Evolutionary conservation across 2,113 vertebrate species (phyloP), one percentile per base, ranked within the genome.

Genomic region (Amia ocellicauda): DNA sequence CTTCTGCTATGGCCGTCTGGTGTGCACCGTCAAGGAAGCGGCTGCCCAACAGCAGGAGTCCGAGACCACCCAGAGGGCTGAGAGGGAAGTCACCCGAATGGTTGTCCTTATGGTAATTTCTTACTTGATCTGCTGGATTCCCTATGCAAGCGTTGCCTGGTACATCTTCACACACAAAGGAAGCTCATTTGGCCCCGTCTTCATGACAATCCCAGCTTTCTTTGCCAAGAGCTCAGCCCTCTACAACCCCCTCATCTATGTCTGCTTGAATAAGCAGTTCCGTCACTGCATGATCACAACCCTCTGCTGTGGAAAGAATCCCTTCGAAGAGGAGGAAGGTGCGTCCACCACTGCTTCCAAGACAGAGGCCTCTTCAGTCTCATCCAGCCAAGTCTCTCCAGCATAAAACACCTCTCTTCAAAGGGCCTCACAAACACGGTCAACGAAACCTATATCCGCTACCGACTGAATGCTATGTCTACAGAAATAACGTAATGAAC

Each of bases 191-290:
- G 95, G 95, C 27, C 96, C 96, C 13, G 66, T 96, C 77, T 90
- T 98, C 73, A 98, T 99, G 97, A 97, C 95, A 60, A 0, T 95
- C 61, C 95, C 95, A 0, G 80, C 94, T 0, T 99, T 98, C 91
- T 99, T 99, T 72, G 96, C 96, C 89, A 99, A 99, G 91, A 77
- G 62, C 22, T 52, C 95, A 0, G 0, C 96, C 56, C 78, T 97
- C 85, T 98, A 97, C 89, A 99, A 99, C 82, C 96, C 97, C 0
- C 16, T 96, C 73, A 99, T 99, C 85, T 99, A 98, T 80, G 93
- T 98, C 31, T 85, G 92, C 73, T 85, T 99, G 94, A 99, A 99
- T 82, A 99, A 95, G 85, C 96, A 98, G 93, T 99, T 99, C 91
- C 94, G 96, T 73, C 83, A 92, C 88, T 98, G 95, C 91, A 98